These are phyloP conservation scores for Melanerpes aurifrons DNA, from an alignment of 2,113 vertebrate species.

Conservation along the genomic window DNA sequence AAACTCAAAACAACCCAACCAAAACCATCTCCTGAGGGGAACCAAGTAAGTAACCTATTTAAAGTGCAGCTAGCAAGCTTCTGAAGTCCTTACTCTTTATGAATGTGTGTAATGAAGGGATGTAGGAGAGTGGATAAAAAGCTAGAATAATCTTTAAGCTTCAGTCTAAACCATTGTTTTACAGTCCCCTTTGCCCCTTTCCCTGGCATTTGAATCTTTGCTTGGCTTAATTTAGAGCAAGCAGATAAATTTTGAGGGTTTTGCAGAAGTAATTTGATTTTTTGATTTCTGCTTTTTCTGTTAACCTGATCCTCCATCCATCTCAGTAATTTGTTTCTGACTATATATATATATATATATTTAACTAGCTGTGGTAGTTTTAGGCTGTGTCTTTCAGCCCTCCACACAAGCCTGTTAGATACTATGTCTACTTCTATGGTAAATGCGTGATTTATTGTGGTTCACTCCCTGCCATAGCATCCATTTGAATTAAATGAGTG, in stretches of 20 bases:
- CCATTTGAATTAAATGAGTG: not conserved
- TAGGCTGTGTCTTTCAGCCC: no score
- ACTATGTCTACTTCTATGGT: not conserved
- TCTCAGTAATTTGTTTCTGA: constrained; percentile 7
- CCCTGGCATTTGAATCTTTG: not conserved
- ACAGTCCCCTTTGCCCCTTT: not conserved
- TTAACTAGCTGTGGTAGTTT: no score
- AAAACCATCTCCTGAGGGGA: not conserved
- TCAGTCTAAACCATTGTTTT: not conserved
- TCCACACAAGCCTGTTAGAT: not conserved
- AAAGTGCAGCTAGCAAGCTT: not conserved
- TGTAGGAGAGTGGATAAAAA: not conserved
- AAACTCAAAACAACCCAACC: no score
- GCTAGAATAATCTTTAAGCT: not conserved
- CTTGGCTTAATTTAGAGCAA: not conserved
- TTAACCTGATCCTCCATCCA: not conserved
- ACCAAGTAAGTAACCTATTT: not conserved
- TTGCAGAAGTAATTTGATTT: not conserved
- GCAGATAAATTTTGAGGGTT: not conserved
- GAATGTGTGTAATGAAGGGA: not conserved
- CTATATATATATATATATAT: not conserved
- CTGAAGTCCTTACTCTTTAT: not conserved
- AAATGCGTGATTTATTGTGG: not conserved
- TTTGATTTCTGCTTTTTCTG: not conserved
- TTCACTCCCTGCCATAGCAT: not conserved